Percentiles rank a stretch among this genome's conserved stretches.
phyloP scores from a whole-genome alignment of 2,113 vertebrate species.

The Ifrita kowaldi region DNA sequence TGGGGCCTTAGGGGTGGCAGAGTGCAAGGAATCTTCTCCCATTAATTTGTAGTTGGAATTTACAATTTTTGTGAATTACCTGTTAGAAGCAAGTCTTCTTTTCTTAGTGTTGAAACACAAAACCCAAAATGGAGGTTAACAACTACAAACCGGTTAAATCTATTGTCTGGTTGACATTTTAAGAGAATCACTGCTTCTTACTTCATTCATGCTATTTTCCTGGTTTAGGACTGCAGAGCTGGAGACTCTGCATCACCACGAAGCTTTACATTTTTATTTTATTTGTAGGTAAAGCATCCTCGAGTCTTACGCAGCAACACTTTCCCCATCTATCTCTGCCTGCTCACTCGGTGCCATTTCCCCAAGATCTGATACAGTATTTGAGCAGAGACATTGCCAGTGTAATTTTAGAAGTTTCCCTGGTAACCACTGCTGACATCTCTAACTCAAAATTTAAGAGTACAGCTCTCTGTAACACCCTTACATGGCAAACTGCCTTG shows the following conservation, averaged over 20 bases:
- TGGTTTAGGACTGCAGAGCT: background rate
- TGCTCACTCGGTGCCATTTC: slow-evolving; percentile 13
- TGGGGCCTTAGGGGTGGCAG: background rate
- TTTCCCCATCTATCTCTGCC: background rate
- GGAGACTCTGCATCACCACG: background rate
- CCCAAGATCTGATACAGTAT: slow-evolving; percentile 12
- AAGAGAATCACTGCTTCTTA: background rate
- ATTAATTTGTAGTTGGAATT: background rate
- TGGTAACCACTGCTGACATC: slow-evolving; percentile 62
- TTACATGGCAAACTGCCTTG: background rate
- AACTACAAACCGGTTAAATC: background rate
- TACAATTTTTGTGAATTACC: background rate
- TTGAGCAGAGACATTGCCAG: slow-evolving; percentile 14
- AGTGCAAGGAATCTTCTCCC: background rate
- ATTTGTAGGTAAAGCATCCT: background rate
- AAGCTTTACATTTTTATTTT: background rate
- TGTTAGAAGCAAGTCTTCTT: background rate
- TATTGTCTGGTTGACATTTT: background rate
- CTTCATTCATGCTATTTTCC: background rate
- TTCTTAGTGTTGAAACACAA: background rate
- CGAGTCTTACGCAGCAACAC: background rate
- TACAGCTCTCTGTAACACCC: slow-evolving; percentile 10
- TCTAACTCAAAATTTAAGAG: slow-evolving; percentile 45
- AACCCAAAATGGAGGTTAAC: background rate
- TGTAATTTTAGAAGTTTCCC: slow-evolving; percentile 67